Base-by-base conservation (phyloP, 2,888 invertebrate genomes). In the Drosophila borborema region DNA sequence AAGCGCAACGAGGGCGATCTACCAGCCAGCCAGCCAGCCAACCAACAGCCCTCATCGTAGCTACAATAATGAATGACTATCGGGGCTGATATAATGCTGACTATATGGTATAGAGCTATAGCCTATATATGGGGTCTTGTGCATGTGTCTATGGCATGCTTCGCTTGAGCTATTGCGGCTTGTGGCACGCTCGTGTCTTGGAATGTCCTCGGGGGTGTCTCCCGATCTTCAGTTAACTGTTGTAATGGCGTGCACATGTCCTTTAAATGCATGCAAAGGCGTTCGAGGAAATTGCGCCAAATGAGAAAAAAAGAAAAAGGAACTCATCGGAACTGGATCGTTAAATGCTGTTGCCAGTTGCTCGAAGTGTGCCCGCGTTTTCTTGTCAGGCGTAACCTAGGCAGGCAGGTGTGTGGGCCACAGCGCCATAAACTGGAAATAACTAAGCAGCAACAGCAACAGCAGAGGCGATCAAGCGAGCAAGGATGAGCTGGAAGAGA, bases 121-220 rank as follows among this genome's bases (percentile, higher is more conserved):
- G 65, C 38, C 43, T 43, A 41, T 18, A 51, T 41, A 64, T 55
- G 23, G 55, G 56, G 66, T 58, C 81, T 66, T 4, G 12, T 4
- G 49, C 49, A 49, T 49, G 61, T 62, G 46, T 51, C 59, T 64
- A 54, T 58, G 68, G 69, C 63, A 77, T 86, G 83, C 72, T 74
- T 76, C 61, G 72, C 60, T 80, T 49, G 80, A 67, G 74, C 67
- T 70, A 66, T 72, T 81, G 72, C 71, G 74, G 61, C 86, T 81
- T 84, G 90, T 87, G 90, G 73, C 77, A 68, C 59, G 74, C 87
- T 90, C 83, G 88, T 90, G 88, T 90, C 90, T 82, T 77, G 87
- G 90, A 89, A 87, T 90, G 80, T 84, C 72, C 58, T 72, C 55
- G 72, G 76, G 80, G 72, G 70, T 73, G 80, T 69, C 73, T 60